Base-by-base conservation (phyloP, 2,888 invertebrate species). In the Rhingia campestris region DNA sequence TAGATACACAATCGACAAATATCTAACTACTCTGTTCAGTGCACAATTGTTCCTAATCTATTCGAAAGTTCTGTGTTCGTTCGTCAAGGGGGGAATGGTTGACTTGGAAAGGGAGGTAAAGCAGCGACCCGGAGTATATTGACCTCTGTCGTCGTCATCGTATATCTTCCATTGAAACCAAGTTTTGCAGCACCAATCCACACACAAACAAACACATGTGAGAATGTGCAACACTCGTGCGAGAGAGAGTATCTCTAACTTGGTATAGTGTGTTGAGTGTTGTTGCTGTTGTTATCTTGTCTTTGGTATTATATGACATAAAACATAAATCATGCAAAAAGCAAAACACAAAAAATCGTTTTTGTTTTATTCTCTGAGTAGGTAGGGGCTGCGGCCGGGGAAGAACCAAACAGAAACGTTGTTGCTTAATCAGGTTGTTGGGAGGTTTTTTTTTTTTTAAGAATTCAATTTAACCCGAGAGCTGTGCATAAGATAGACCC, bases 301-400 rank as follows among this genome's bases (percentile, higher is more conserved):
- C 73, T 63, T 73, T 56, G 45, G 82, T 69, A 73, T 82, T 63
- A 63, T 63, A 69, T 79, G 82, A 74, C 82, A 84, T 45, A 79
- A 69, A 84, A 79, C 74, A 82, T 82, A 84, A 84, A 84, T 84
- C 79, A 84, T 74, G 79, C 73, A 82, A 79, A 77, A 77, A 59
- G 43, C 30, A 66, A 54, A 63, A 64, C 4, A 51, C 45, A 69
- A 30, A 43, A 43, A 51, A 39, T 6, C 6, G 7, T 51, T 47
- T 39, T 63, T 35, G 37, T 61, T 72, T 43, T 64, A 70, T 49
- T 6, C 22, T 6, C 39, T 5, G 30, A 49, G 49, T 30, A 47
- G 47, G 22, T 22, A 22, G 22, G 22, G 22, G 22, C 22, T 2
- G 2, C 22, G 30, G 22, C 22, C 22, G 2, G 47, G 30, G 22